These are phyloP conservation scores for Ellobius talpinus DNA, from an alignment of 2,113 vertebrate species.

Conservation along the genomic window DNA sequence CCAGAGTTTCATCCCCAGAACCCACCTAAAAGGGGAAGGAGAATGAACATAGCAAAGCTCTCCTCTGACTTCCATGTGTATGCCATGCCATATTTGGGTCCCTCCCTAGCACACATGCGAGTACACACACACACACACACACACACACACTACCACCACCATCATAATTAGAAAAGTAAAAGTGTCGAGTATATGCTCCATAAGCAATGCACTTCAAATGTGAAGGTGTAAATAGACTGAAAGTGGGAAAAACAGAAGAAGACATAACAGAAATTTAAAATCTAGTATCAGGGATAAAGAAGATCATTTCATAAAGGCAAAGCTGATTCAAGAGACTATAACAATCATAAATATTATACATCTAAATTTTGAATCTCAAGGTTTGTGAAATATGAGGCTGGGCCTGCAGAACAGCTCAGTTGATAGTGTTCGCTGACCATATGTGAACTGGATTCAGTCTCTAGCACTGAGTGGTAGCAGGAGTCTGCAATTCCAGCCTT, in stretches of 20 bases:
- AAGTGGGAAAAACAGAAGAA: neutral
- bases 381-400: neutral
- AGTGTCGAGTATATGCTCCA: neutral
- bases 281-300: neutral
- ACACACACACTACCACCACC: neutral
- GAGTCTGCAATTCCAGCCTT: neutral
- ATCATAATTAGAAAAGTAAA: neutral
- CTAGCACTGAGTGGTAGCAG: neutral
- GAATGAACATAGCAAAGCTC: rapidly evolving
- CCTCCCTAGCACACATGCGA: neutral
- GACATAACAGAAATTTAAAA: neutral
- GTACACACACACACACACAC: neutral
- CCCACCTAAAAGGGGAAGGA: neutral
- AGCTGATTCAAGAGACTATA: neutral
- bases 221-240: neutral
- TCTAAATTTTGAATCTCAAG: neutral
- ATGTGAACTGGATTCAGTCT: neutral
- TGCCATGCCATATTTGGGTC: neutral
- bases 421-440: neutral
- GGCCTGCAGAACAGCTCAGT: neutral
- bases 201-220: neutral
- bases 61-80: neutral
- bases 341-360: neutral
- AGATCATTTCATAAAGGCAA: neutral
- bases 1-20: neutral